A percentile compares a stretch with the other conserved stretches of the same genome.
Evolutionary conservation across 2,888 invertebrate species (phyloP).

Genomic region (Dasypogon diadema): DNA sequence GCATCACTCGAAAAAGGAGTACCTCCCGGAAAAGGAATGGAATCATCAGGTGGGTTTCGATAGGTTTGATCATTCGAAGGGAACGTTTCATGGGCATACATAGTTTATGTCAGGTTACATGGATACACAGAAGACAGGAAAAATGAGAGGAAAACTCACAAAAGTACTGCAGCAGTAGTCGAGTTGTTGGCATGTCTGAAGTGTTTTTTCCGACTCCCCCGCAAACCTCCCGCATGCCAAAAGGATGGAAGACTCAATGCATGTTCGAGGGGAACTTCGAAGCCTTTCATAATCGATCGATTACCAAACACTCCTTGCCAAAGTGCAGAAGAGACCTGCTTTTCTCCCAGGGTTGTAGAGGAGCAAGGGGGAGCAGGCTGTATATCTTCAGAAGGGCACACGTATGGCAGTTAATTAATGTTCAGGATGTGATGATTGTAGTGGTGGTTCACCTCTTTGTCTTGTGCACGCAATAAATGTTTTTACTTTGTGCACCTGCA

Average conservation of each 20-base stretch:
- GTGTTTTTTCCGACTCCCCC: no score
- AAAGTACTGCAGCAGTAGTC: not conserved
- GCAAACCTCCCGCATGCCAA: not conserved
- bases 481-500: conserved; percentile 14
- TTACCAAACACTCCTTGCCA: conserved; percentile 9
- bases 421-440: not conserved
- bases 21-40: not conserved
- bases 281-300: conserved; percentile 34
- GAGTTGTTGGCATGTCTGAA: conserved; percentile 23
- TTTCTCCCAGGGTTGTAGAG: no score
- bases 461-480: conserved; percentile 6
- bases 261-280: not conserved
- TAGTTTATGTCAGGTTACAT: not conserved
- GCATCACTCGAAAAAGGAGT: not conserved
- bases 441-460: not conserved
- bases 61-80: conserved; percentile 1
- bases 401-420: no score
- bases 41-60: conserved; percentile 26
- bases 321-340: no score
- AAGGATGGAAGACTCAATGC: conserved; percentile 1
- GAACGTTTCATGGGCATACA: no score
- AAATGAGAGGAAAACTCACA: not conserved
- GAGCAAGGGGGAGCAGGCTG: no score
- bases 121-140: not conserved
- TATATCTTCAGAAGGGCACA: no score